These are phyloP conservation scores for Ceyx margarethae DNA, from an alignment of 2,113 vertebrate genomes.

Conservation along the genomic window DNA sequence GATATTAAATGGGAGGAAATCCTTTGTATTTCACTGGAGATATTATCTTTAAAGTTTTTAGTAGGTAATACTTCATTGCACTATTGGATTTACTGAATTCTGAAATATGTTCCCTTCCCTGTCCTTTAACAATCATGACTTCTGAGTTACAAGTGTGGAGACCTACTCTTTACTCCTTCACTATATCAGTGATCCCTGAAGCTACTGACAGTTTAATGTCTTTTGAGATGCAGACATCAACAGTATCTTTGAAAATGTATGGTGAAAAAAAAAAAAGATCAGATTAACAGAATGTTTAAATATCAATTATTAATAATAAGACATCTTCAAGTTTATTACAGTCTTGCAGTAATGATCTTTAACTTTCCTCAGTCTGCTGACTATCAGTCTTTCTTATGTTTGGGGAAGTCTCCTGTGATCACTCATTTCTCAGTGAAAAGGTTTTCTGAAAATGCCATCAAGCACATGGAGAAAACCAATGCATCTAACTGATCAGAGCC, in stretches of 20 bases:
- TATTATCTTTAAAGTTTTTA: background rate
- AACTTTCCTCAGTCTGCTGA: background rate
- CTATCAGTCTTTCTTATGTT: background rate
- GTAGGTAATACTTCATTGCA: background rate
- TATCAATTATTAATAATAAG: background rate
- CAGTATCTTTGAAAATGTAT: background rate
- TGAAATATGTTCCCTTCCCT: background rate
- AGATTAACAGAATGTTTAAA: background rate
- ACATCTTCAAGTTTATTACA: background rate
- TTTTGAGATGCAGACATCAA: background rate
- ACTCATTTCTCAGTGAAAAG: slow-evolving; percentile 28
- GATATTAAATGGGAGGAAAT: background rate
- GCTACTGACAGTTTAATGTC: background rate
- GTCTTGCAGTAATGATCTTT: background rate
- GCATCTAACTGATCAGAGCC: background rate
- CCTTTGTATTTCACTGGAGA: background rate
- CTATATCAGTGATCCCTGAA: background rate
- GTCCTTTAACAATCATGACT: background rate
- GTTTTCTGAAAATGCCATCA: slow-evolving; percentile 53
- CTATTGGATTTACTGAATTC: slow-evolving; percentile 5
- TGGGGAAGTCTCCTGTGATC: background rate
- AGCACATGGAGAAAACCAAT: slow-evolving; percentile 44
- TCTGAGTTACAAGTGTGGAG: background rate
- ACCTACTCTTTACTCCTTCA: background rate
- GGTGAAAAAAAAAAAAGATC: background rate